Evolutionary conservation across 2,888 invertebrate species (phyloP).

Genomic region (Chloroclystis v-ata): DNA sequence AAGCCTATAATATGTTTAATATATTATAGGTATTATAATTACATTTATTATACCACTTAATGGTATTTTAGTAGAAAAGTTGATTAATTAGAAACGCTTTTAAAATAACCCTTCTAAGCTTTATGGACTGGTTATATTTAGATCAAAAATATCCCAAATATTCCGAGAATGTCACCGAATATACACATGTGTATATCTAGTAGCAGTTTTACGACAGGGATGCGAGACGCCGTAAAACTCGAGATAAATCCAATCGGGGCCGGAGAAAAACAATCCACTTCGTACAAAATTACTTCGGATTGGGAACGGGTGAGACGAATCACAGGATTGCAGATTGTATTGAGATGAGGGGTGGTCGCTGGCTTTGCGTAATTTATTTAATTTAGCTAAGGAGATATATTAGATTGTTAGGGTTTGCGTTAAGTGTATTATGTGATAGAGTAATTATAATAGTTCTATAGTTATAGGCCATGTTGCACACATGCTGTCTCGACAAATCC

Average conservation of each 20-base stretch:
- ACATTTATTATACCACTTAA: no score
- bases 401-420: no score
- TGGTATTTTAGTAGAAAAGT: no score
- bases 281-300: constrained; percentile 53
- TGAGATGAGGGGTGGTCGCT: constrained; percentile 5
- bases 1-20: no score
- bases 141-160: constrained; percentile 30
- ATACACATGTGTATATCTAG: constrained; percentile 41
- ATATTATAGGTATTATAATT: no score
- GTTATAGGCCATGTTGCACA: no score
- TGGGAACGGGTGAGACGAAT: constrained; percentile 36
- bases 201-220: constrained; percentile 73
- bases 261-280: constrained; percentile 72
- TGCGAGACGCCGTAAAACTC: constrained; percentile 71
- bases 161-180: constrained; percentile 33
- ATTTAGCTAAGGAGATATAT: no score
- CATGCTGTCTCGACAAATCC: no score
- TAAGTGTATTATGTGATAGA: no score
- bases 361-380: neutral
- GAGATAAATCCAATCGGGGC: constrained; percentile 73
- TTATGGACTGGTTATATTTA: constrained; percentile 22
- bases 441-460: no score
- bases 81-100: neutral
- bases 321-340: constrained; percentile 40
- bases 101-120: constrained; percentile 18